Percentiles rank a stretch among this genome's conserved stretches.
These are phyloP conservation scores for Stegostoma tigrinum DNA, from an alignment of 2,113 vertebrate genomes.

Conservation along the genomic window DNA sequence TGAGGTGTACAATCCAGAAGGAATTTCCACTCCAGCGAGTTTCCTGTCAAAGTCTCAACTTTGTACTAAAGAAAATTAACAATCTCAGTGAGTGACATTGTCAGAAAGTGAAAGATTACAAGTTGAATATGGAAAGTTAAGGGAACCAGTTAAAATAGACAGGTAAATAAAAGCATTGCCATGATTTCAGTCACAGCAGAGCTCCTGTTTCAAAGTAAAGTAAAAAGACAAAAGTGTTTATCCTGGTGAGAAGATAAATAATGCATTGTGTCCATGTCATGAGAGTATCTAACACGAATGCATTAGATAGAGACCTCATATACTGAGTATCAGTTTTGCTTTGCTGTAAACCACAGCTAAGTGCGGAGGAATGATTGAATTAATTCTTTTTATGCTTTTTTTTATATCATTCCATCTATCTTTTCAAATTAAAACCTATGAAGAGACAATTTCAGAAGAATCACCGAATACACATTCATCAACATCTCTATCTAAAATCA, in stretches of 20 bases:
- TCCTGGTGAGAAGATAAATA: not conserved
- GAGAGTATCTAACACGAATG: not conserved
- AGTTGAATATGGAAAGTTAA: not conserved
- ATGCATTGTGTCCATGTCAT: not conserved
- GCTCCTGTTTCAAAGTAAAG: conserved; percentile 24
- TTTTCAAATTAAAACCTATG: not conserved
- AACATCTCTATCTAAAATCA: not conserved
- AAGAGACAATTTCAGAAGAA: not conserved
- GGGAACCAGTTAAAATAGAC: not conserved
- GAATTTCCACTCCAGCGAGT: not conserved
- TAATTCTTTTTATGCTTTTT: conserved; percentile 10
- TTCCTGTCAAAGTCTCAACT: not conserved
- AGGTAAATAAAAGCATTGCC: not conserved
- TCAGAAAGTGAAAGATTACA: not conserved
- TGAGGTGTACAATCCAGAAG: not conserved
- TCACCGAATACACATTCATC: not conserved
- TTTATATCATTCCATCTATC: not conserved
- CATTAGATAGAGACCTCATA: not conserved
- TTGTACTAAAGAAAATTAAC: not conserved
- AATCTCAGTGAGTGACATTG: not conserved
- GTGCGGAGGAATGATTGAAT: not conserved
- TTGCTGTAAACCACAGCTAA: not conserved
- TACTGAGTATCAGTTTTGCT: not conserved
- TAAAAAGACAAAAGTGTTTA: conserved; percentile 10
- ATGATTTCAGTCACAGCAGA: not conserved